These are phyloP conservation scores for Paracentrotus lividus DNA, from an alignment of 53 echinoderm and acorn worm species.

Conservation along the genomic window DNA sequence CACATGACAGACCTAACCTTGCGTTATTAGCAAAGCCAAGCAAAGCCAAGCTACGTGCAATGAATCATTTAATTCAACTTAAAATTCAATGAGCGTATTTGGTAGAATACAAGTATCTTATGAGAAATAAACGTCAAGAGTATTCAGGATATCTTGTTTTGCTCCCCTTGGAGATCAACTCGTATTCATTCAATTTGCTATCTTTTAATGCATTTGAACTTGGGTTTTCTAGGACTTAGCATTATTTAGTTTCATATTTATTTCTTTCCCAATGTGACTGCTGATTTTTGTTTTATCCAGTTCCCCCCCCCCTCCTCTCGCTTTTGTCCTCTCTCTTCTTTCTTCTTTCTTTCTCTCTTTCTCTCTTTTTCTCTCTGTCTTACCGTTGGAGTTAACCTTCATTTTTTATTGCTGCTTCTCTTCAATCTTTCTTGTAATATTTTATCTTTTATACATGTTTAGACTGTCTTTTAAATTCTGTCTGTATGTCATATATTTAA, in stretches of 20 bases:
- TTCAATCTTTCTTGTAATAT: too few species aligned
- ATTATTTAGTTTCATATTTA: neutral
- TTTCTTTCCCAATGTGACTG: neutral
- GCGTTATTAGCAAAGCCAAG: neutral
- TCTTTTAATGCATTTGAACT: constrained; percentile 20
- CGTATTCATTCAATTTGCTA: neutral
- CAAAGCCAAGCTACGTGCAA: neutral
- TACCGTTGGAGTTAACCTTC: too few species aligned
- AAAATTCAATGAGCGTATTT: neutral
- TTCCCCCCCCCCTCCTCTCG: neutral
- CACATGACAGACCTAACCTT: neutral
- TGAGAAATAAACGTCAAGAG: neutral
- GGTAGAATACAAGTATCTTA: neutral
- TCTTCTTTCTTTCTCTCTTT: neutral
- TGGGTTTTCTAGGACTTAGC: neutral
- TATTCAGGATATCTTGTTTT: neutral
- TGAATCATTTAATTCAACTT: too few species aligned
- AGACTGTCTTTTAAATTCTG: too few species aligned
- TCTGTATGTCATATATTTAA: neutral
- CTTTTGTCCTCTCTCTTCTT: neutral
- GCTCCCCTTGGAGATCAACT: neutral
- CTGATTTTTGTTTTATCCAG: neutral
- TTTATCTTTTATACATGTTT: too few species aligned
- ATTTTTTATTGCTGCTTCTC: too few species aligned
- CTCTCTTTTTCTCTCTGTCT: neutral